Evolutionary conservation across 2,113 vertebrate genomes (phyloP), one percentile per base, ranked within the genome.

Genomic region (Mobula hypostoma): DNA sequence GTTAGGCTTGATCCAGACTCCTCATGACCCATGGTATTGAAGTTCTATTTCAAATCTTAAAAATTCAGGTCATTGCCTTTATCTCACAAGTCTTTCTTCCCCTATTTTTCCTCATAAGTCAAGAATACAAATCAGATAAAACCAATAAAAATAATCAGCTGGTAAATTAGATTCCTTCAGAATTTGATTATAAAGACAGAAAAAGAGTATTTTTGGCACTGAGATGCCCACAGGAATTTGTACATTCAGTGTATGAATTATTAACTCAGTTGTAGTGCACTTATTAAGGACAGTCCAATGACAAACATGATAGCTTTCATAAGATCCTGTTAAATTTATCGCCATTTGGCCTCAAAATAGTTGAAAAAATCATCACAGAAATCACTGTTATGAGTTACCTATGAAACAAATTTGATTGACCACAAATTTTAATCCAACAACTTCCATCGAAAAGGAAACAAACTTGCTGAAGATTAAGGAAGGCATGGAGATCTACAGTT

Each of bases 211-310:
- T 90, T 90, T 68, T 90, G 85, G 29, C 85, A 36, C 29, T 68
- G 7, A 32, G 6, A 19, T 90, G 85, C 85, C 85, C 6, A 32
- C 85, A 90, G 85, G 12, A 90, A 66, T 88, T 66, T 88, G 36
- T 66, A 88, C 29, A 66, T 36, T 32, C 85, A 90, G 6, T 66
- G 15, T 90, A 90, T 66, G 58, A 90, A 66, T 90, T 90, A 90
- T 90, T 90, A 68, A 90, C 66, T 63, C 32, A 36, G 0, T 32
- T 68, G 61, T 90, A 32, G 63, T 66, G 15, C 63, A 19, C 12
- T 88, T 88, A 88, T 32, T 88, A 19, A 88, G 61, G 61, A 32
- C 85, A 66, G 12, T 32, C 68, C 85, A 90, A 90, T 90, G 85
- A 63, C 85, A 90, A 90, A 90, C 61, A 19, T 36, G 77, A 9